A percentile compares a stretch with the other conserved stretches of the same genome.
phyloP scores from a whole-genome alignment of 2,113 vertebrate species.

The Morone saxatilis region DNA sequence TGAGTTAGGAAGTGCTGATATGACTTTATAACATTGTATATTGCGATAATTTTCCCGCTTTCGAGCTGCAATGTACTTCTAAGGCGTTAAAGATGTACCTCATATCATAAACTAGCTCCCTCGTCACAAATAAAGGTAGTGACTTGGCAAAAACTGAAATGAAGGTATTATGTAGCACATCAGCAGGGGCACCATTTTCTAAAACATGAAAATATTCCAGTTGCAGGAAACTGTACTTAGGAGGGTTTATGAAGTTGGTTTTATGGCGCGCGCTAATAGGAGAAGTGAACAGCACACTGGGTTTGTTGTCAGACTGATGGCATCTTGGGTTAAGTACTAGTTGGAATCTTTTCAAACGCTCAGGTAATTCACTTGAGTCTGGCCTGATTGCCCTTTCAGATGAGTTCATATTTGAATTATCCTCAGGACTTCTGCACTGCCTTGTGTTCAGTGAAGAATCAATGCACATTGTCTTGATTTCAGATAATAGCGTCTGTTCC shows the following conservation, averaged over 20 bases:
- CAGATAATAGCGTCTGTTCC: conserved; percentile 15
- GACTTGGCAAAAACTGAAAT: conserved; percentile 51
- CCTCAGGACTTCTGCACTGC: background rate
- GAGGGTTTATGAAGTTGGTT: conserved; percentile 54
- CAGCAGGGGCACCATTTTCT: conserved; percentile 49
- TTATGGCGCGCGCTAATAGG: conserved; percentile 45
- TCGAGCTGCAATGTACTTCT: conserved; percentile 10
- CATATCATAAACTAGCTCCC: conserved; percentile 26
- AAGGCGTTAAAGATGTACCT: background rate
- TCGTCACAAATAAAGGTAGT: conserved; percentile 45
- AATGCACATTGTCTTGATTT: conserved; percentile 10
- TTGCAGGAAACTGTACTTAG: conserved; percentile 45
- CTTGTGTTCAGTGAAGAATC: background rate
- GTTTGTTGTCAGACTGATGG: conserved; percentile 44
- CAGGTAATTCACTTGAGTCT: conserved; percentile 34
- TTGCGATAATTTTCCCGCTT: background rate
- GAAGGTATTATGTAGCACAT: conserved; percentile 31
- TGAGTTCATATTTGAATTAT: conserved; percentile 40
- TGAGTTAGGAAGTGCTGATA: background rate
- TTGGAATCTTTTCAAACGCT: conserved; percentile 29
- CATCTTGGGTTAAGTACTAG: conserved; percentile 38
- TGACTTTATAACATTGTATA: background rate
- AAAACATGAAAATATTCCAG: conserved; percentile 29
- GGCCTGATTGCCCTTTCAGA: conserved; percentile 11
- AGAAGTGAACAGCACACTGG: conserved; percentile 25